A percentile compares a stretch with the other conserved stretches of the same genome.
These are phyloP conservation scores for Halcyon malimbica DNA, from an alignment of 2,113 vertebrate species.

Conservation along the genomic window DNA sequence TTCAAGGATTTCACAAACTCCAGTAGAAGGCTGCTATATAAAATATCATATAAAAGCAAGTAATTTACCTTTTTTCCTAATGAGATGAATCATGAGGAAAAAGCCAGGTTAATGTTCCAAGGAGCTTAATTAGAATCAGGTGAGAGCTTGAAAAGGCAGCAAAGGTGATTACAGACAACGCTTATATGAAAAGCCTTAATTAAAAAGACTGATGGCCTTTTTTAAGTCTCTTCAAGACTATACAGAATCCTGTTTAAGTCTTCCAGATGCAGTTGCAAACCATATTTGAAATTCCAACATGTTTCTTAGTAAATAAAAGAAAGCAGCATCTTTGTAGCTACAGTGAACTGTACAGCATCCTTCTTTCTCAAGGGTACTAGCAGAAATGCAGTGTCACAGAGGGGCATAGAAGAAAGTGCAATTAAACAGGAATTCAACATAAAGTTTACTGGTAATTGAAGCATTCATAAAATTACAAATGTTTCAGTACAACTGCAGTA, in stretches of 20 bases:
- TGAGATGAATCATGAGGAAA: constrained; percentile 85
- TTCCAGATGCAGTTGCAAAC: constrained; percentile 59
- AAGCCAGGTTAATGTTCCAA: constrained; percentile 88
- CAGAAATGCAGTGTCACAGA: neutral
- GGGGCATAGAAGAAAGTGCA: neutral
- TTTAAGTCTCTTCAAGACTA: constrained; percentile 81
- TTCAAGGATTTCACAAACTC: neutral
- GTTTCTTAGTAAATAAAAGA: neutral
- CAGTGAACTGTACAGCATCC: neutral
- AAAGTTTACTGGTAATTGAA: constrained; percentile 24
- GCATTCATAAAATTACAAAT: neutral
- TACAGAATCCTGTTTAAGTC: constrained; percentile 77
- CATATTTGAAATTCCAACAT: constrained; percentile 45
- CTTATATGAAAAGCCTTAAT: constrained; percentile 88
- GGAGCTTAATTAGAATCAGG: constrained; percentile 93
- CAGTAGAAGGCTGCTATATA: neutral
- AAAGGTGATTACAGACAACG: constrained; percentile 88
- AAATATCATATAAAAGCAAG: constrained; percentile 66
- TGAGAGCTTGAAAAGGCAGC: constrained; percentile 83
- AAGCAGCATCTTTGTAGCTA: neutral
- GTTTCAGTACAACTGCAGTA: neutral
- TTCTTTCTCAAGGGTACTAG: neutral
- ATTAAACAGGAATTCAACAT: neutral
- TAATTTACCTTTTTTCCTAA: constrained; percentile 86
- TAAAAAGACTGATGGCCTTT: constrained; percentile 94